phyloP scores from a whole-genome alignment of 2,113 vertebrate genomes.

The Ornithorhynchus anatinus region DNA sequence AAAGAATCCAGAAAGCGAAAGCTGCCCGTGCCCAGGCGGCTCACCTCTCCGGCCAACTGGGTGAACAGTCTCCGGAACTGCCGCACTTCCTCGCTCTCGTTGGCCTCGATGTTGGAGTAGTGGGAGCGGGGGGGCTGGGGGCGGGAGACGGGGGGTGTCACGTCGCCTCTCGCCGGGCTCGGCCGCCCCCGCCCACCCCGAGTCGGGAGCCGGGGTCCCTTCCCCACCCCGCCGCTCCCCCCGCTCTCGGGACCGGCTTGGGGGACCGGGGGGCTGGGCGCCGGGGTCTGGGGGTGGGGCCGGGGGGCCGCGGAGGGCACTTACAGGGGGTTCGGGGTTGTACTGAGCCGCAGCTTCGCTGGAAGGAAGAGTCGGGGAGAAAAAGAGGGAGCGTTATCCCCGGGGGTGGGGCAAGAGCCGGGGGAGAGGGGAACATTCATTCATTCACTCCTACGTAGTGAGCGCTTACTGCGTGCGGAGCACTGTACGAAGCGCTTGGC shows the following conservation, averaged over 20 bases:
- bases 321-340: constrained; percentile 70
- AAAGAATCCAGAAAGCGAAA: too few species aligned
- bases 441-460: too few species aligned
- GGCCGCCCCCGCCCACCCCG: too few species aligned
- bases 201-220: too few species aligned
- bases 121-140: constrained; percentile 60
- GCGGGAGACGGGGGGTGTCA: neutral
- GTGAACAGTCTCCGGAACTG: constrained; percentile 83
- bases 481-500: too few species aligned
- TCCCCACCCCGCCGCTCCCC: too few species aligned
- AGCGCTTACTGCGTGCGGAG: too few species aligned
- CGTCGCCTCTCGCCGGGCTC: too few species aligned
- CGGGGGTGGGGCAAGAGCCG: neutral
- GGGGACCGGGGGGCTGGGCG: constrained; percentile 35
- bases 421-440: neutral
- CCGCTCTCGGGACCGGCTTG: too few species aligned
- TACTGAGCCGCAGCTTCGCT: constrained; percentile 70
- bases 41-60: constrained; percentile 88
- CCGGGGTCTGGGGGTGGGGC: neutral
- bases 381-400: neutral
- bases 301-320: neutral
- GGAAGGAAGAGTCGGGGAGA: neutral
- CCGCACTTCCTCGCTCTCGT: constrained; percentile 82
- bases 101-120: constrained; percentile 57
- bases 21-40: too few species aligned